Evolutionary conservation across 1,140 invertebrate genomes (phyloP).

Genomic region (Geopemphigus sp.): DNA sequence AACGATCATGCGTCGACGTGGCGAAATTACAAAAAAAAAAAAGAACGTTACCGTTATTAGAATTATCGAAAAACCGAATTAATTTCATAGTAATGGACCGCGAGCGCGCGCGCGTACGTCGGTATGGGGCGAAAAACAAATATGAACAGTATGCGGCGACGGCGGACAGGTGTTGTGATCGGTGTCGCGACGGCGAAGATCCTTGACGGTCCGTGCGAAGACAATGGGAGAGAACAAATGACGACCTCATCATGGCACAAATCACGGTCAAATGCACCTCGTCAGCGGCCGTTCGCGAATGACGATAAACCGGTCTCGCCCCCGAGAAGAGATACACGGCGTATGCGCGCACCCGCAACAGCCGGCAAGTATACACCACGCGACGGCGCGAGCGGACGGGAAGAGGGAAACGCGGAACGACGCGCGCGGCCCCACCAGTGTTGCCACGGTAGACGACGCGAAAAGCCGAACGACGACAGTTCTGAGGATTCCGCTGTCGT

Average conservation of each 20-base stretch:
- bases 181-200: conserved; percentile 12
- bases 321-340: neutral
- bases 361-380: too few relatives aligned
- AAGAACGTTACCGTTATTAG: too few relatives aligned
- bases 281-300: conserved; percentile 43
- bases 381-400: too few relatives aligned
- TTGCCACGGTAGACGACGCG: neutral
- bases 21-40: too few relatives aligned
- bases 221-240: conserved; percentile 32
- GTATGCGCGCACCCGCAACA: too few relatives aligned
- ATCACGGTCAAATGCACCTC: conserved; percentile 40
- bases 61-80: too few relatives aligned
- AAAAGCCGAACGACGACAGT: neutral
- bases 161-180: conserved; percentile 45
- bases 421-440: conserved; percentile 1
- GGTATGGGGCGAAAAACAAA: neutral
- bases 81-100: too few relatives aligned
- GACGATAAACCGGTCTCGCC: conserved; percentile 42
- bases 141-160: neutral
- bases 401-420: too few relatives aligned
- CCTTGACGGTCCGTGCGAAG: conserved; percentile 19
- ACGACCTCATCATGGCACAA: conserved; percentile 38
- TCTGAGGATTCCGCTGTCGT: neutral
- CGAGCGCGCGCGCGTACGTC: too few relatives aligned
- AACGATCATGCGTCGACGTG: neutral